These are phyloP conservation scores for Campylomormyrus numenius DNA, from an alignment of 2,113 vertebrate species.

Conservation along the genomic window DNA sequence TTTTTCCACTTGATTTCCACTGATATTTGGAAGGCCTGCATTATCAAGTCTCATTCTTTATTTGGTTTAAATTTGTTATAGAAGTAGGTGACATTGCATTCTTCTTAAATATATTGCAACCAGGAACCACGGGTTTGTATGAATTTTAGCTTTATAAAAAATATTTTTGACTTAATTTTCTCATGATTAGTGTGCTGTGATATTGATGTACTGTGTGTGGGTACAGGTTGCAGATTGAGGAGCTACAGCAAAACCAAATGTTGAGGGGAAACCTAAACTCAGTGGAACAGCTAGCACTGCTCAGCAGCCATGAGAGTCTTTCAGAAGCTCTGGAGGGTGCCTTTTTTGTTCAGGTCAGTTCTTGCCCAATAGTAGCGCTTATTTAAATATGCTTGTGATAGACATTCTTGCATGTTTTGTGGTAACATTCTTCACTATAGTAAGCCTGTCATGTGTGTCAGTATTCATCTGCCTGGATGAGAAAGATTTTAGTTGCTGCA, in stretches of 20 bases:
- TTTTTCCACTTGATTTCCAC: not conserved
- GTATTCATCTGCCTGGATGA: not conserved
- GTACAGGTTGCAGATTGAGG: constrained; percentile 72
- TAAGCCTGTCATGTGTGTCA: not conserved
- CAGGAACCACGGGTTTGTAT: not conserved
- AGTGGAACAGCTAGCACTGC: constrained; percentile 68
- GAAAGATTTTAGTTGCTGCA: not conserved
- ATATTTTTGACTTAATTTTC: not conserved
- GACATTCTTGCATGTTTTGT: not conserved
- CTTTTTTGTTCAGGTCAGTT: constrained; percentile 82
- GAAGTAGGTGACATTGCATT: not conserved
- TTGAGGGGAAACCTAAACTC: constrained; percentile 70
- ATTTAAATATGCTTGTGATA: not conserved
- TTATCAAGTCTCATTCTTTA: not conserved
- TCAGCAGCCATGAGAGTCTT: constrained; percentile 68
- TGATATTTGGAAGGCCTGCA: not conserved
- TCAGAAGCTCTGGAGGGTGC: constrained; percentile 74
- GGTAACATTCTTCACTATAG: not conserved
- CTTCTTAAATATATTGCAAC: not conserved
- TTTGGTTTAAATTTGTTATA: not conserved
- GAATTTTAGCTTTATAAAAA: not conserved
- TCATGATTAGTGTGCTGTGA: not conserved
- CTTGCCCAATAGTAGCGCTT: not conserved
- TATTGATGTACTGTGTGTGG: constrained; percentile 6
- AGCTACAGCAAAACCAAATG: constrained; percentile 64